These are phyloP conservation scores for Megaceryle alcyon DNA, from an alignment of 2,797 vertebrate genomes.

Conservation along the genomic window DNA sequence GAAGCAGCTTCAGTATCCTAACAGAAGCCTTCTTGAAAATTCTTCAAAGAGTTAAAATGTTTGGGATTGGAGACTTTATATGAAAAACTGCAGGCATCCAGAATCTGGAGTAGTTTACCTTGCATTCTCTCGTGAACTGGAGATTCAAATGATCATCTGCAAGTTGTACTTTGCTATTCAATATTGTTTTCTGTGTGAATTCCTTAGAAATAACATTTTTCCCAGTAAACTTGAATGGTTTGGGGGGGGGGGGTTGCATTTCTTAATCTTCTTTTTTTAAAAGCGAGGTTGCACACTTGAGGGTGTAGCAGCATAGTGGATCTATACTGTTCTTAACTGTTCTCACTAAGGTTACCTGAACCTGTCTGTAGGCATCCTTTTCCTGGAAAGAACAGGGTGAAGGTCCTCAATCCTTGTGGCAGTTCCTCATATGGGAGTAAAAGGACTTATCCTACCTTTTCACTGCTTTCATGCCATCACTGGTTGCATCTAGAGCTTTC, in stretches of 20 bases:
- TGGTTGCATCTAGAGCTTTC: not conserved
- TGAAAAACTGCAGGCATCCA: not conserved
- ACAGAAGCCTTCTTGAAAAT: not conserved
- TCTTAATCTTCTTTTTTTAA: not conserved
- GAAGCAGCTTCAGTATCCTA: not conserved
- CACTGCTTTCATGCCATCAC: not conserved
- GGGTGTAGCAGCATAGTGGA: not conserved
- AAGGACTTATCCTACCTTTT: not conserved
- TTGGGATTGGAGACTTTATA: not conserved
- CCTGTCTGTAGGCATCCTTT: not conserved
- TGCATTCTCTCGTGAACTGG: not conserved
- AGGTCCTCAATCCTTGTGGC: not conserved
- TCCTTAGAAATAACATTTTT: not conserved
- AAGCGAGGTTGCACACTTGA: not conserved
- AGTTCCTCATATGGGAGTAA: not conserved
- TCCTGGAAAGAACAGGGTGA: not conserved
- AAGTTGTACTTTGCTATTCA: not conserved
- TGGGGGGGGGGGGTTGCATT: no score
- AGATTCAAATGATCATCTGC: not conserved
- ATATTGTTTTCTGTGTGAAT: not conserved
- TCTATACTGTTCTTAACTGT: fast-evolving
- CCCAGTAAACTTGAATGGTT: not conserved
- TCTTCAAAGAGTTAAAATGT: not conserved
- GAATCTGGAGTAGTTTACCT: not conserved
- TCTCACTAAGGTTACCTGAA: not conserved